These are phyloP conservation scores for Notolepis coatsorum DNA, from an alignment of 2,797 vertebrate species.

Conservation along the genomic window DNA sequence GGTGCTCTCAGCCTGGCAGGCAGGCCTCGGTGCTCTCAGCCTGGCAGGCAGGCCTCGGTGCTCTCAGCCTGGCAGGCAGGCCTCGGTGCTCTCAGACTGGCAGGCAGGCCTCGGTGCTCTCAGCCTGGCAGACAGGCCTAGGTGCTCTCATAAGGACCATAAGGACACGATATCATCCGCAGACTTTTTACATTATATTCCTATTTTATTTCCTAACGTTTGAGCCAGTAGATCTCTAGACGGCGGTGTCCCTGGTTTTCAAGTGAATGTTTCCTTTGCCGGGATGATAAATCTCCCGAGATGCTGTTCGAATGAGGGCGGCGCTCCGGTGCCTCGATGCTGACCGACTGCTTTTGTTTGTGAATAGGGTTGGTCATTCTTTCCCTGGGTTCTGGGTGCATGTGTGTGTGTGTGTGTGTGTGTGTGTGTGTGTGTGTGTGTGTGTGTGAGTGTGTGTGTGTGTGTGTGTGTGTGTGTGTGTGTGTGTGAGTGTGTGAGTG, in stretches of 20 bases:
- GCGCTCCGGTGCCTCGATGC: constrained; percentile 40
- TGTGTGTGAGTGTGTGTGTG: neutral
- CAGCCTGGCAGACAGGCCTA: too few species aligned
- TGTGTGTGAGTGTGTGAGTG: neutral
- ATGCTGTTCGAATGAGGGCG: constrained; percentile 52
- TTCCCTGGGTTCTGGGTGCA: neutral
- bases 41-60: too few species aligned
- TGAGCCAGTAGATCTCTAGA: constrained; percentile 40
- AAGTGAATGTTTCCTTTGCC: constrained; percentile 48
- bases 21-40: too few species aligned
- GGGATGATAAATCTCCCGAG: constrained; percentile 28
- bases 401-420: constrained; percentile 6
- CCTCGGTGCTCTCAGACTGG: too few species aligned
- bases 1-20: too few species aligned
- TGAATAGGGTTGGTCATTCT: constrained; percentile 18
- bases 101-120: too few species aligned
- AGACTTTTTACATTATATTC: constrained; percentile 52
- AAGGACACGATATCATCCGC: constrained; percentile 47
- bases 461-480: constrained; percentile 2
- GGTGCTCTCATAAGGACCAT: too few species aligned
- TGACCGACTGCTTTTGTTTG: constrained; percentile 23
- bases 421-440: constrained; percentile 6
- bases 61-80: too few species aligned
- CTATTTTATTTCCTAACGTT: constrained; percentile 54
- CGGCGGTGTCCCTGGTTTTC: too few species aligned